Base-by-base conservation (phyloP, 2,888 invertebrate species). In the Polia nebulosa region DNA sequence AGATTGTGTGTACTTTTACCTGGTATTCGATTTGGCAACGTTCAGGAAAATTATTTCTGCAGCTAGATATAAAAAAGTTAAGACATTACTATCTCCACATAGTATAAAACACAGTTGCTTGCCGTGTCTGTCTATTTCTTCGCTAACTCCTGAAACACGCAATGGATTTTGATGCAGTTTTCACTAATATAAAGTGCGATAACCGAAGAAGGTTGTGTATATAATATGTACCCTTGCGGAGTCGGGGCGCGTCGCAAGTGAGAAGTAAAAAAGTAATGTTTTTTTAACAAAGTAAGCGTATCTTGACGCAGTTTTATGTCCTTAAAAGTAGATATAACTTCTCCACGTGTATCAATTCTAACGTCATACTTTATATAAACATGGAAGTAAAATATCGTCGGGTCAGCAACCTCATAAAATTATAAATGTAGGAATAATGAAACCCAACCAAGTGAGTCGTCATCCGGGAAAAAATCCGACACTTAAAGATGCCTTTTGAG, bases 401-500 rank as follows among this genome's bases (percentile, higher is more conserved):
- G 58, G 66, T 82, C 58, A 62, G 13, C 56, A 34, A 72, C 63
- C 81, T 60, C 62, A 39, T 66, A 60, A 66, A 61, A 65, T 72
- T 52, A 62, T 44, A 65, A 77, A 69, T 51, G 52, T 79, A 62
- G 49, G 29, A 70, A 83, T 68, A 67, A 72, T 77, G 81, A 78
- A 69, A 74, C 56, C 76, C 80, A 70, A 73, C 75, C 80, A 79
- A 83, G 76, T 62, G 72, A 76, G 71, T 80, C 72, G 82, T 78
- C 78, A 80, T 80, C 78, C 76, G 69, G 74, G 78, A 72, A 80
- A 85, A 88, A 89, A 85, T 84, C 83, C 81, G 79, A 86, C 87
- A 87, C 87, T 91, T 87, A 85, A 88, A 89, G 88, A 86, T 88
- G 85, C 86, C 89, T 90, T 90, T 92, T 91, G 85, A 91, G 88